Conservation (phyloP, 2,797 vertebrate species). For the Phataginus tetradactyla region DNA sequence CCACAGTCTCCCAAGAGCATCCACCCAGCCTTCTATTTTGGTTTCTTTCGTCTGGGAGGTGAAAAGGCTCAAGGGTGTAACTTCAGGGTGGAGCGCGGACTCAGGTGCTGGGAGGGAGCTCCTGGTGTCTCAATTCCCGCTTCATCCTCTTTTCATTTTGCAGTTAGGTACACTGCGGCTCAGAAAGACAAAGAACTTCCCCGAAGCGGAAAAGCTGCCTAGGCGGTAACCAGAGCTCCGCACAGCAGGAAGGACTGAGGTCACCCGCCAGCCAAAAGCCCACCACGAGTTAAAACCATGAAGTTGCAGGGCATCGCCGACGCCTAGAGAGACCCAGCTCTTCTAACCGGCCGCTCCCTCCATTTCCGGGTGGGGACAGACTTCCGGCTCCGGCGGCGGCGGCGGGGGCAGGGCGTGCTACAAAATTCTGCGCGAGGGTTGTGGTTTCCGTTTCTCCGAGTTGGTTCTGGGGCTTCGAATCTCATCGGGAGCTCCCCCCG, state of each 20-base stretch:
- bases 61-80: not conserved
- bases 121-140: not conserved
- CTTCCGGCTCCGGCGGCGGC: conserved; percentile 43
- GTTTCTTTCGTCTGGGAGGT: not conserved
- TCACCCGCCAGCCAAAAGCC: rapidly evolving
- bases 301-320: rapidly evolving
- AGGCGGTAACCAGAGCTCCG: no score
- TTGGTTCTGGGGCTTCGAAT: rapidly evolving
- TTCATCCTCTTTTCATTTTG: not conserved
- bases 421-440: rapidly evolving
- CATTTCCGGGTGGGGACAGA: not conserved
- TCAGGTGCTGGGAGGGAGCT: not conserved
- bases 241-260: rapidly evolving
- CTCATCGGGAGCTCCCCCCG: rapidly evolving
- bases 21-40: not conserved
- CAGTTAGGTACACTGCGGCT: not conserved
- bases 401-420: no score
- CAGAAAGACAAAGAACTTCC: not conserved
- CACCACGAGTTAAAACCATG: not conserved
- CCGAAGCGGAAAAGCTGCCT: not conserved
- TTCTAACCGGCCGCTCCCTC: rapidly evolving
- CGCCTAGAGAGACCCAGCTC: not conserved
- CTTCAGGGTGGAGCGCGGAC: not conserved
- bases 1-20: not conserved
- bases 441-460: rapidly evolving